Evolutionary conservation across 2,113 vertebrate species (phyloP).

Genomic region (Prinia subflava): DNA sequence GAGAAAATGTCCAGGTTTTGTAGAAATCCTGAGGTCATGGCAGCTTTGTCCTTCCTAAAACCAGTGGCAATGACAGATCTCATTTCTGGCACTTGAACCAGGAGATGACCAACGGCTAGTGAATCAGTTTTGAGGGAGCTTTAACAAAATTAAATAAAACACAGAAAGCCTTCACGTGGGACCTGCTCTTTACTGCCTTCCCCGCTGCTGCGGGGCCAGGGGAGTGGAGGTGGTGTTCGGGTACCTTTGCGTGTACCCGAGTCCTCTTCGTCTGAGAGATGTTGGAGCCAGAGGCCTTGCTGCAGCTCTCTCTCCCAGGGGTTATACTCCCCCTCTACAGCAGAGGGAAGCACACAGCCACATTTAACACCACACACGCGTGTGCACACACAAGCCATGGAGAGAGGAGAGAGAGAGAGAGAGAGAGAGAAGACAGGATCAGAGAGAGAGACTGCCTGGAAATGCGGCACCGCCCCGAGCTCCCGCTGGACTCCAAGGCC

Average conservation of each 20-base stretch:
- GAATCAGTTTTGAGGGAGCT: background rate
- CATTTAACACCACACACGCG: slow-evolving; percentile 46
- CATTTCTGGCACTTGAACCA: background rate
- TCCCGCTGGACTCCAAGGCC: background rate
- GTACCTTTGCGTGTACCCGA: slow-evolving; percentile 90
- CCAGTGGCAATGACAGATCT: background rate
- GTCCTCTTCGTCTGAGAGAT: slow-evolving; percentile 87
- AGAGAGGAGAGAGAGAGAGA: background rate
- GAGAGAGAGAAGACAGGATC: slow-evolving; percentile 53
- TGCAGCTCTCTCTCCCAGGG: slow-evolving; percentile 91
- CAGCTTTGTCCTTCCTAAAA: background rate
- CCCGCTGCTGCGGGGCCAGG: background rate
- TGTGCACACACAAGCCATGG: slow-evolving; percentile 21
- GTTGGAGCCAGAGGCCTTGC: slow-evolving; percentile 88
- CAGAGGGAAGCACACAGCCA: slow-evolving; percentile 81
- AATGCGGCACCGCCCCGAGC: background rate
- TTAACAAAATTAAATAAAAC: background rate
- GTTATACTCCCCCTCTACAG: slow-evolving; percentile 93
- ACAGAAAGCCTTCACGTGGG: slow-evolving; percentile 25
- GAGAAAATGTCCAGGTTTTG: background rate
- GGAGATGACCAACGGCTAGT: background rate
- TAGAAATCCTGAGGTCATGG: background rate
- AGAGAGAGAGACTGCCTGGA: slow-evolving; percentile 37
- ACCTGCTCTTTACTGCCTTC: slow-evolving; percentile 63
- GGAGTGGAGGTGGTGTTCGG: background rate